These are phyloP conservation scores for Cyphomyrmex costatus DNA, from an alignment of 1,140 invertebrate species.

Conservation along the genomic window DNA sequence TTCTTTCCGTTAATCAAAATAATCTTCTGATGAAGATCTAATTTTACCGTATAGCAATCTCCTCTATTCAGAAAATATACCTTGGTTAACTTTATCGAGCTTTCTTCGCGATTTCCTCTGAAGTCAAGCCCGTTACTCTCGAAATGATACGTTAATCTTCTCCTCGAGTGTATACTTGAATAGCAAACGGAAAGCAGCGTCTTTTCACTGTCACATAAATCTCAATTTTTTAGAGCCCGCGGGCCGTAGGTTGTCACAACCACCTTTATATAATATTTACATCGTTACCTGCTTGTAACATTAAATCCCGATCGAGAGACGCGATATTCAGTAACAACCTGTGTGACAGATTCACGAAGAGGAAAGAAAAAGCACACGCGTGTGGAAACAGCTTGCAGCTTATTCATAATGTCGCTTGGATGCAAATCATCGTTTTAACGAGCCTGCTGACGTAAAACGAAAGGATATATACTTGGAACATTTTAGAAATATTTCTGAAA, in stretches of 20 bases:
- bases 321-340: conserved; percentile 10
- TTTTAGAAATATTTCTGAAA: neutral
- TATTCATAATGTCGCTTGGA: conserved; percentile 7
- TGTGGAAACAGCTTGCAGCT: conserved; percentile 21
- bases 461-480: neutral
- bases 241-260: neutral
- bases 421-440: conserved; percentile 40
- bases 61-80: neutral
- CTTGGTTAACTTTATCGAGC: neutral
- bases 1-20: neutral
- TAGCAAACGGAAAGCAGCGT: neutral
- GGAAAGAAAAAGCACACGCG: neutral
- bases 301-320: conserved; percentile 18
- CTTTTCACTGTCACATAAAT: conserved; percentile 23
- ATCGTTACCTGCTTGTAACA: conserved; percentile 24
- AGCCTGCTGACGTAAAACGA: conserved; percentile 1
- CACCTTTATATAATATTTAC: conserved; percentile 30
- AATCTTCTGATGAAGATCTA: neutral
- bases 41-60: neutral
- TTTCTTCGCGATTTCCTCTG: neutral
- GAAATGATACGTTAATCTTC: conserved; percentile 30
- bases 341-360: conserved; percentile 16
- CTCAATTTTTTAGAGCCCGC: neutral
- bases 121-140: conserved; percentile 10
- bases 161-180: conserved; percentile 4